Conservation (phyloP, 2,113 vertebrate genomes). For the Amphilophus citrinellus region DNA sequence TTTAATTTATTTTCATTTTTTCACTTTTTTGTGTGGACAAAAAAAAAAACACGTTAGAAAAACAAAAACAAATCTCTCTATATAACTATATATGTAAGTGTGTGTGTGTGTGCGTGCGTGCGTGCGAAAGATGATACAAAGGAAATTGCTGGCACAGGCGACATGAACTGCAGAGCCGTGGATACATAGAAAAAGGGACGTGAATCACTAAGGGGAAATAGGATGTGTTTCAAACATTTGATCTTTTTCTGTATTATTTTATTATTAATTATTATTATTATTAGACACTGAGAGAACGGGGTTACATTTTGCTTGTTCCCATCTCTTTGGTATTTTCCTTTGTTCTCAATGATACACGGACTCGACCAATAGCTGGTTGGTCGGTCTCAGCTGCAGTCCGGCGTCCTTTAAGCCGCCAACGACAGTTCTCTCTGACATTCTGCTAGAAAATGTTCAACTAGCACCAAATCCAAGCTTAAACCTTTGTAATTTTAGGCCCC, state of each 20-base stretch:
- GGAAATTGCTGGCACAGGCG: constrained; percentile 71
- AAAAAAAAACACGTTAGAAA: constrained; percentile 73
- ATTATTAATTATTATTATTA: constrained; percentile 77
- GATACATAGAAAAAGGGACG: constrained; percentile 71
- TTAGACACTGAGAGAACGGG: constrained; percentile 71
- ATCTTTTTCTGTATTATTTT: constrained; percentile 77
- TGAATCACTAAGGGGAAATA: constrained; percentile 79
- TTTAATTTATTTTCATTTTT: constrained; percentile 85
- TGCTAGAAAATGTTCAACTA: constrained; percentile 58
- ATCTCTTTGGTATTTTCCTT: constrained; percentile 64
- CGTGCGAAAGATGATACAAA: constrained; percentile 75
- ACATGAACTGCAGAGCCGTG: constrained; percentile 69
- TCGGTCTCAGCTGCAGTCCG: constrained; percentile 65
- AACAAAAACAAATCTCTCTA: constrained; percentile 82
- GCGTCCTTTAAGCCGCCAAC: constrained; percentile 51
- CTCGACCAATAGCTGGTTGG: constrained; percentile 66
- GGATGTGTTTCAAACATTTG: constrained; percentile 76
- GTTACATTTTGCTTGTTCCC: constrained; percentile 62
- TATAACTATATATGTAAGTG: constrained; percentile 83
- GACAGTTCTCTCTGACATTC: constrained; percentile 64
- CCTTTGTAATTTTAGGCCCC: constrained; percentile 46
- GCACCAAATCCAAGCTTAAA: constrained; percentile 73
- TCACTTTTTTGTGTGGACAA: constrained; percentile 79
- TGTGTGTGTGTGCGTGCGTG: constrained; percentile 69
- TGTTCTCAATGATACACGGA: constrained; percentile 63